Conservation (phyloP, 2,797 vertebrate species). For the Xerus rutilus region DNA sequence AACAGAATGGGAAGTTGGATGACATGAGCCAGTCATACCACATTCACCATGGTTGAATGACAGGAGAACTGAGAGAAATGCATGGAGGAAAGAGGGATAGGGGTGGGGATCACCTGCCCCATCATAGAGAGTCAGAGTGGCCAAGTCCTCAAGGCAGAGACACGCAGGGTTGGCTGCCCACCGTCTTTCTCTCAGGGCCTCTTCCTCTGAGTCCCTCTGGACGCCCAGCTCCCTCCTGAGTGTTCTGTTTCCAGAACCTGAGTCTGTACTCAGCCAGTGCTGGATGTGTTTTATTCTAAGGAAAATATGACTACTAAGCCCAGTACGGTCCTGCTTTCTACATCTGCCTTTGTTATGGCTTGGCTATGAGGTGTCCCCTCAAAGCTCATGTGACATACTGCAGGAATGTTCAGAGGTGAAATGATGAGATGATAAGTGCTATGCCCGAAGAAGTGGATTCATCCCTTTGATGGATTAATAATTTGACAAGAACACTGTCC, state of each 20-base stretch:
- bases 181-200: background rate
- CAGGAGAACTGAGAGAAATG: background rate
- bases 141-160: background rate
- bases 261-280: background rate
- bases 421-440: too few relatives aligned
- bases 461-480: too few relatives aligned
- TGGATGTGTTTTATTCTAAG: background rate
- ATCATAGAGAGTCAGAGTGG: background rate
- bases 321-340: fast-evolving
- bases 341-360: background rate
- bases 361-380: too few relatives aligned
- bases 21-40: background rate
- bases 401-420: too few relatives aligned
- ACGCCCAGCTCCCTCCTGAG: too few relatives aligned
- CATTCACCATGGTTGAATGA: fast-evolving
- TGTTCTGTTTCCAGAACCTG: background rate
- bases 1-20: background rate
- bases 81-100: background rate
- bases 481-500: too few relatives aligned
- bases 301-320: background rate
- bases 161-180: background rate
- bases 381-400: too few relatives aligned
- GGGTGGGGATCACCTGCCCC: too few relatives aligned
- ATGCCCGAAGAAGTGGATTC: too few relatives aligned
- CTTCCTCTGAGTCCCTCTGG: background rate